Evolutionary conservation across 2,113 vertebrate genomes (phyloP).

Genomic region (Aegypius monachus): DNA sequence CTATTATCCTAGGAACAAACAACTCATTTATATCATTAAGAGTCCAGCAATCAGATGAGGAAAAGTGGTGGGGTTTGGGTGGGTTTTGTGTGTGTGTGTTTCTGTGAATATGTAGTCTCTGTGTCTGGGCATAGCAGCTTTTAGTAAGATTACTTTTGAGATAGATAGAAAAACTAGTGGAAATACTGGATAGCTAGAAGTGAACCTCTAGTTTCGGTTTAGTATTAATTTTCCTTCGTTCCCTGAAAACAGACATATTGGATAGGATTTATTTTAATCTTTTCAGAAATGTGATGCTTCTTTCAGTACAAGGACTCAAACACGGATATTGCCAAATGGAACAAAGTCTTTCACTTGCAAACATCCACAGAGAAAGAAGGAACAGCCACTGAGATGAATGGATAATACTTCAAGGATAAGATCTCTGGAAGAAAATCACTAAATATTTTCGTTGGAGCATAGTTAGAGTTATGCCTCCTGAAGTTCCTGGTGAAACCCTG

Average conservation of each 20-base stretch:
- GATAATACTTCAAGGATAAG: background rate
- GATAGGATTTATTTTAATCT: background rate
- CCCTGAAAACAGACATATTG: background rate
- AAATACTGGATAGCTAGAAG: background rate
- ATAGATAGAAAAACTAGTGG: background rate
- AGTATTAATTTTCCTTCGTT: background rate
- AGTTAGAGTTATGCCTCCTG: background rate
- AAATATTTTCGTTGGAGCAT: background rate
- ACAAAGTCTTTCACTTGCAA: background rate
- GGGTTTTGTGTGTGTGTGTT: background rate
- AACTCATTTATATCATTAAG: background rate
- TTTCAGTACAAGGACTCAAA: background rate
- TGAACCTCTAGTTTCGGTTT: background rate
- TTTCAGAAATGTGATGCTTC: background rate
- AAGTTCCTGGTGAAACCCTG: background rate
- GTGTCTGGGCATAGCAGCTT: background rate
- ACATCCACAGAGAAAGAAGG: background rate
- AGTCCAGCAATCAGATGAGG: background rate
- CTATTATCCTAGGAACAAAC: background rate
- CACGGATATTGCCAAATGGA: background rate
- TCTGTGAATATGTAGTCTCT: background rate
- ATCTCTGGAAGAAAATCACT: background rate
- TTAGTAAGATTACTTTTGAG: background rate
- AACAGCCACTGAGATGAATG: background rate
- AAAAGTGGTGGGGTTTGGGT: background rate